Percentiles rank a stretch among this genome's conserved stretches.
Evolutionary conservation across 2,113 vertebrate species (phyloP).

Genomic region (Stigmatopora nigra): DNA sequence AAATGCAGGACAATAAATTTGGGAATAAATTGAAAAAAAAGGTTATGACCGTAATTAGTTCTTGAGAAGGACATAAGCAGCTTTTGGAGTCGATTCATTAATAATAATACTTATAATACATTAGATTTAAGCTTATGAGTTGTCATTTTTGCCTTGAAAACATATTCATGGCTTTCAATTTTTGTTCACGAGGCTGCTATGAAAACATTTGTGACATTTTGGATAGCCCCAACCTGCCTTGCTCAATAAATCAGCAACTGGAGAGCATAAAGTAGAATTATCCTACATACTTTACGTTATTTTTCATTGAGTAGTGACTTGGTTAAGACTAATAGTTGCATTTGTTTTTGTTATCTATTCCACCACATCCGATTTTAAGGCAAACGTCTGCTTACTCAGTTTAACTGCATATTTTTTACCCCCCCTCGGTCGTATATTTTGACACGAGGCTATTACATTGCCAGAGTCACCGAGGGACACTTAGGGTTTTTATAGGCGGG

Average conservation of each 20-base stretch:
- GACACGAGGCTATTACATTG: slow-evolving; percentile 5
- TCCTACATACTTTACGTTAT: neutral
- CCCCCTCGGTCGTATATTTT: slow-evolving; percentile 2
- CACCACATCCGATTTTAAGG: neutral
- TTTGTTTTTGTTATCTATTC: neutral
- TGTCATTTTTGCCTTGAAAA: neutral
- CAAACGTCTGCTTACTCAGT: neutral
- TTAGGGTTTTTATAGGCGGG: slow-evolving; percentile 1
- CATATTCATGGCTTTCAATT: neutral
- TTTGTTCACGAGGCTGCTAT: neutral
- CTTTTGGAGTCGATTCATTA: no score
- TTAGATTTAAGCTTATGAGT: no score
- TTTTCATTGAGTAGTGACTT: neutral
- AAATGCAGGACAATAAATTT: no score
- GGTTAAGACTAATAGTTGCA: neutral
- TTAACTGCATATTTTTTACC: neutral
- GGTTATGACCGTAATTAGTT: no score
- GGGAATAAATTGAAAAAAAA: no score
- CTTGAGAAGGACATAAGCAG: no score
- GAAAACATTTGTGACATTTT: slow-evolving; percentile 8
- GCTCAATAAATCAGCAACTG: neutral
- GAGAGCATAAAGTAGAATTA: neutral
- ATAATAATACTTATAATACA: no score
- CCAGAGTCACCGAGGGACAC: neutral
- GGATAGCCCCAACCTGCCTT: neutral